phyloP scores from a whole-genome alignment of 1,140 invertebrate genomes.

The Drosophila carrolli region DNA sequence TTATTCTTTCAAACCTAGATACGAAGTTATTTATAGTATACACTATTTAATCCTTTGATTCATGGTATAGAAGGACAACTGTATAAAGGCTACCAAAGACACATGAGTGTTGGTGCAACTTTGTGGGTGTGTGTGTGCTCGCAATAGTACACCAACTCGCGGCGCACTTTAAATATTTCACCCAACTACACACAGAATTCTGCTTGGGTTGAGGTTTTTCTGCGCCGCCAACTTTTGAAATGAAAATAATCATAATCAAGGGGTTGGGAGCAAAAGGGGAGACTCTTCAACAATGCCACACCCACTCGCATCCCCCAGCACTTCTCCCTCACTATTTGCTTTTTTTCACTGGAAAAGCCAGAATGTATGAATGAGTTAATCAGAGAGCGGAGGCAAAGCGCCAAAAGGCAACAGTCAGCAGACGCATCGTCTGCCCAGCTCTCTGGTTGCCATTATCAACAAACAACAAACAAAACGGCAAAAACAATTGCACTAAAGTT shows the following conservation, averaged over 20 bases:
- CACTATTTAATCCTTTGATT: neutral
- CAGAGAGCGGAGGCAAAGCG: slow-evolving; percentile 67
- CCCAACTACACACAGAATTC: slow-evolving; percentile 68
- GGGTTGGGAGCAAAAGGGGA: slow-evolving; percentile 20
- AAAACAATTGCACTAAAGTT: slow-evolving; percentile 62
- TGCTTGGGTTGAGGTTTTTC: slow-evolving; percentile 53
- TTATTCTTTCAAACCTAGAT: no score
- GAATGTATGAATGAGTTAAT: slow-evolving; percentile 78
- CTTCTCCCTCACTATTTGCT: neutral
- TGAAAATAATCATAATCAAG: slow-evolving; percentile 67
- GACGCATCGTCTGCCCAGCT: slow-evolving; percentile 65
- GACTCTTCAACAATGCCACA: slow-evolving; percentile 50
- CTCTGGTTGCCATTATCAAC: slow-evolving; percentile 53
- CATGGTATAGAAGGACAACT: neutral
- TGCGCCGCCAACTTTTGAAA: slow-evolving; percentile 66
- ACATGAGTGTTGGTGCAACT: slow-evolving; percentile 6
- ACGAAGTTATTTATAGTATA: no score
- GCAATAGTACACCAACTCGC: slow-evolving; percentile 37
- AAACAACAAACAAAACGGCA: slow-evolving; percentile 46
- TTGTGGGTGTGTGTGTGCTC: slow-evolving; percentile 28
- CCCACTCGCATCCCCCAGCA: slow-evolving; percentile 16
- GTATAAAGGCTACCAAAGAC: neutral
- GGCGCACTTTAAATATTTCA: slow-evolving; percentile 74
- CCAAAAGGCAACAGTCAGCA: slow-evolving; percentile 64
- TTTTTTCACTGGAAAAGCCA: slow-evolving; percentile 30